Conservation (phyloP, 2,113 vertebrate genomes). For the Tympanuchus pallidicinctus region DNA sequence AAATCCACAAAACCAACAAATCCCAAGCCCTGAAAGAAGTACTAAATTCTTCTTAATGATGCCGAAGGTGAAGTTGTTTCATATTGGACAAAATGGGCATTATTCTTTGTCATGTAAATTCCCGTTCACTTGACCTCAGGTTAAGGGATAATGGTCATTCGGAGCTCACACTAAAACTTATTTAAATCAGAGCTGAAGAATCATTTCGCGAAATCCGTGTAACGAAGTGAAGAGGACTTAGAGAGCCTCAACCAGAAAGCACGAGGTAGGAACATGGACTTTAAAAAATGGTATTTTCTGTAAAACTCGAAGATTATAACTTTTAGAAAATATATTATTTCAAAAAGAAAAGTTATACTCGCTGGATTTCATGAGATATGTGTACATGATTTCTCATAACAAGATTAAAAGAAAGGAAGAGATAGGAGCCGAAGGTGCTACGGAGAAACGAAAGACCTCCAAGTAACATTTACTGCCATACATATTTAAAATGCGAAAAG, state of each 20-base stretch:
- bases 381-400: conserved; percentile 41
- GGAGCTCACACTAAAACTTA: conserved; percentile 61
- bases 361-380: conserved; percentile 9
- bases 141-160: conserved; percentile 65
- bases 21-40: conserved; percentile 39
- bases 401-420: conserved; percentile 65
- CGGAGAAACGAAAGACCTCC: conserved; percentile 48
- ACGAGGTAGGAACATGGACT: background rate
- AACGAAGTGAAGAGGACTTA: conserved; percentile 43
- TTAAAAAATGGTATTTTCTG: background rate
- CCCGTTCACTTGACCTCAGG: conserved; percentile 63
- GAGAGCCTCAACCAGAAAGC: conserved; percentile 4
- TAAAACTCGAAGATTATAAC: background rate
- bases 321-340: too few species aligned
- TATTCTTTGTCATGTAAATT: conserved; percentile 71
- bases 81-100: conserved; percentile 65
- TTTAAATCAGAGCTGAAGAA: conserved; percentile 54
- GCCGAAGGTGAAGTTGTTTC: conserved; percentile 72
- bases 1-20: background rate
- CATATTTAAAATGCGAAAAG: conserved; percentile 39
- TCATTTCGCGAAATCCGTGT: conserved; percentile 46
- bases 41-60: conserved; percentile 71
- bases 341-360: conserved; percentile 16
- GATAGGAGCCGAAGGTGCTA: conserved; percentile 21
- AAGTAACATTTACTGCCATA: conserved; percentile 53